phyloP scores from a whole-genome alignment of 1,140 invertebrate genomes.

The Delia radicum region DNA sequence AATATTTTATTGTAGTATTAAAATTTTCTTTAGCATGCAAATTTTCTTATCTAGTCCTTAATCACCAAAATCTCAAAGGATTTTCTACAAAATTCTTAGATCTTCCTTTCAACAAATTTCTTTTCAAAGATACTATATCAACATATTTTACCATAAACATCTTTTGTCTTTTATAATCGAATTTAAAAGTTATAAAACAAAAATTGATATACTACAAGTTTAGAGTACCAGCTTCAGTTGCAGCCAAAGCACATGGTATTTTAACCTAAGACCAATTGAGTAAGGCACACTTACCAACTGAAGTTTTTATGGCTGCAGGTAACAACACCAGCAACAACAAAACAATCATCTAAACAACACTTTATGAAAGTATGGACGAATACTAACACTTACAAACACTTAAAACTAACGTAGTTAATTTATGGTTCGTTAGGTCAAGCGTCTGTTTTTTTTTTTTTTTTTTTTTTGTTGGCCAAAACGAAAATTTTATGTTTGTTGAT shows the following conservation, averaged over 20 bases:
- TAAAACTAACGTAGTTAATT: constrained; percentile 26
- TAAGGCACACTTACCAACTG: background rate
- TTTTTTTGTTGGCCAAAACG: background rate
- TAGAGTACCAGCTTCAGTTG: background rate
- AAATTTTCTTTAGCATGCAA: background rate
- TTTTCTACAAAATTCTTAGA: background rate
- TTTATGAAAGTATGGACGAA: background rate
- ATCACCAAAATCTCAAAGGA: background rate
- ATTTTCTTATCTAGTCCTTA: background rate
- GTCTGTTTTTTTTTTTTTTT: background rate
- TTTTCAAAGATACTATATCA: background rate
- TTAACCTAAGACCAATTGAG: background rate
- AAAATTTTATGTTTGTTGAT: background rate
- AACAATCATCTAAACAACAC: background rate
- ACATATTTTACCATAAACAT: background rate
- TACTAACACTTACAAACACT: background rate
- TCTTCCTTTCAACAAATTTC: background rate
- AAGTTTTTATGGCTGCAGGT: constrained; percentile 18
- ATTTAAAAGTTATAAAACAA: background rate
- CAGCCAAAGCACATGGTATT: too few relatives aligned
- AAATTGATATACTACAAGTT: background rate
- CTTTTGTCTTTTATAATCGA: constrained; percentile 20
- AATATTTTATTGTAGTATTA: too few relatives aligned
- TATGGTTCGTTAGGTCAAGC: constrained; percentile 31
- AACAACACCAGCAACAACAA: background rate